Evolutionary conservation across 2,113 vertebrate species (phyloP).

Genomic region (Puma concolor): DNA sequence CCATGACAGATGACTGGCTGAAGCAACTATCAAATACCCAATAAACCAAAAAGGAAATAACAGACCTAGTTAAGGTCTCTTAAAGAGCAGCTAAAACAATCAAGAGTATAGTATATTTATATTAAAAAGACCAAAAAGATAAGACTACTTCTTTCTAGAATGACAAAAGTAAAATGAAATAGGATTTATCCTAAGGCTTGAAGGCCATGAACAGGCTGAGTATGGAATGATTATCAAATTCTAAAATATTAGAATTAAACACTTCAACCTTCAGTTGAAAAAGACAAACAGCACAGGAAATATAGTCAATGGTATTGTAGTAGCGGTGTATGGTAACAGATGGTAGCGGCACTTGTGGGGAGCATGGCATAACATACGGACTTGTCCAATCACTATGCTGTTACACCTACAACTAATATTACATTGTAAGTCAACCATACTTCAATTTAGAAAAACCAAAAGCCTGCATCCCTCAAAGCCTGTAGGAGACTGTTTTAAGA

Average conservation of each 20-base stretch:
- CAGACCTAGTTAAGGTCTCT: background rate
- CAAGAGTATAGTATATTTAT: background rate
- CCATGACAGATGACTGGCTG: background rate
- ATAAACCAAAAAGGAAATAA: background rate
- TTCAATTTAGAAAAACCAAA: background rate
- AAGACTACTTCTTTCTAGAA: background rate
- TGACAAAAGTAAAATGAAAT: background rate
- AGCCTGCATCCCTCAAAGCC: background rate
- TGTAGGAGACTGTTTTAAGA: background rate
- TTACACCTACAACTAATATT: background rate
- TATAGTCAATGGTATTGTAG: too few species aligned
- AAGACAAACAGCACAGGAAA: background rate
- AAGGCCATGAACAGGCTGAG: background rate
- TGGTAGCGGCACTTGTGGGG: too few species aligned
- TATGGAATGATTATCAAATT: background rate
- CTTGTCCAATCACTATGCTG: background rate
- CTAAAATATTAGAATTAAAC: slow-evolving; percentile 18
- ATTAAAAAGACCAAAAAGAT: background rate
- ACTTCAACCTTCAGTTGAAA: background rate
- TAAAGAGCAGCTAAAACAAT: background rate
- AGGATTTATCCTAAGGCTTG: slow-evolving; percentile 14
- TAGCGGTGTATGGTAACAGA: too few species aligned
- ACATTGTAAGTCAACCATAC: background rate
- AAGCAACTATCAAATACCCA: background rate
- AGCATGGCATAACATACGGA: background rate